Evolutionary conservation across 2,888 invertebrate species (phyloP).

Genomic region (Morinoia aosen): DNA sequence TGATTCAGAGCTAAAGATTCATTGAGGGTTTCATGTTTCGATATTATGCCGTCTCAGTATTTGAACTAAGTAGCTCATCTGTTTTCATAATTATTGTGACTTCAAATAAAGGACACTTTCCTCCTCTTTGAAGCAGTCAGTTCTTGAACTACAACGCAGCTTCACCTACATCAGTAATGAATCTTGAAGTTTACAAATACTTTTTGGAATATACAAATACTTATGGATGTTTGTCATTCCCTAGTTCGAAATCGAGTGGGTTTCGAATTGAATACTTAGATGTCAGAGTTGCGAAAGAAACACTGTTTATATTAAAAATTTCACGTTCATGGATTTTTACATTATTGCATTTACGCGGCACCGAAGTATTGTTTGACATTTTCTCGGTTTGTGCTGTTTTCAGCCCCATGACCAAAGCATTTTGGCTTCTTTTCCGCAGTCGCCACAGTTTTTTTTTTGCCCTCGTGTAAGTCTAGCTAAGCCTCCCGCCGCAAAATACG

Average conservation of each 20-base stretch:
- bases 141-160: too few species aligned
- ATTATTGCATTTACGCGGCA: not conserved
- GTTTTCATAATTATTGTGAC: too few species aligned
- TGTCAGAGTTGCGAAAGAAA: not conserved
- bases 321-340: not conserved
- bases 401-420: not conserved
- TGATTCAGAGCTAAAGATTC: not conserved
- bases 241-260: not conserved
- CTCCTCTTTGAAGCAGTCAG: too few species aligned
- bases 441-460: not conserved
- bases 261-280: not conserved
- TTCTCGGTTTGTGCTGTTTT: not conserved
- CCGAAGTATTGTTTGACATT: not conserved
- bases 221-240: not conserved
- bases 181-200: too few species aligned
- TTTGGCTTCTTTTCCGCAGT: not conserved
- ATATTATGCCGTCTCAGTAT: not conserved
- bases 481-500: not conserved
- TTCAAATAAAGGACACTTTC: too few species aligned
- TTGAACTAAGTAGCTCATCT: too few species aligned
- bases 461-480: not conserved
- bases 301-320: not conserved
- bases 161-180: too few species aligned
- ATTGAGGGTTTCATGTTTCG: not conserved
- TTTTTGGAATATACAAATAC: too few species aligned